Percentiles rank a stretch among this genome's conserved stretches.
Evolutionary conservation across 2,888 invertebrate species (phyloP).

Genomic region (Parthenolecanium corni): DNA sequence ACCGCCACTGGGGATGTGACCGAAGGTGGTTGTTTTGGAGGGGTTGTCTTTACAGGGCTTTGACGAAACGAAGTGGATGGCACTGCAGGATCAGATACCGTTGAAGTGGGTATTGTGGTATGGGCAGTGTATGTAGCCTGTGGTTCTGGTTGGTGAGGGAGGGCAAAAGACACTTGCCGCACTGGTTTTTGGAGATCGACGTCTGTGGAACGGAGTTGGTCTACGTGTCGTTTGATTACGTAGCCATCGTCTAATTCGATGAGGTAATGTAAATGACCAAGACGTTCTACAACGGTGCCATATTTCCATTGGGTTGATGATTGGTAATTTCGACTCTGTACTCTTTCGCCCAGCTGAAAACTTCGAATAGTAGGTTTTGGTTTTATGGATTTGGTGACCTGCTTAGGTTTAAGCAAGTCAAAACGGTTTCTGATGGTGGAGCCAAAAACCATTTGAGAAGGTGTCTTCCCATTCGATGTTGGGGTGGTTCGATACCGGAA

Average conservation of each 20-base stretch:
- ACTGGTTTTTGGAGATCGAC: background rate
- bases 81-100: too few relatives aligned
- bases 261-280: constrained; percentile 31
- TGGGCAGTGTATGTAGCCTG: too few relatives aligned
- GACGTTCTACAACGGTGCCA: constrained; percentile 30
- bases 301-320: constrained; percentile 30
- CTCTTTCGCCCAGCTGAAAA: constrained; percentile 14
- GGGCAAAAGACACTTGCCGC: too few relatives aligned
- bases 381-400: background rate
- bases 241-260: constrained; percentile 32
- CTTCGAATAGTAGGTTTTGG: background rate
- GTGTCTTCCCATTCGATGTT: constrained; percentile 28
- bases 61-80: too few relatives aligned
- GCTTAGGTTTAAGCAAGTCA: background rate
- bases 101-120: too few relatives aligned
- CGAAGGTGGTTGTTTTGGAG: too few relatives aligned
- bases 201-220: constrained; percentile 27
- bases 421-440: constrained; percentile 21
- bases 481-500: constrained; percentile 31
- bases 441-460: constrained; percentile 30
- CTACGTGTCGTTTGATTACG: constrained; percentile 32
- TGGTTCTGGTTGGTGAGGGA: too few relatives aligned
- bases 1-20: background rate
- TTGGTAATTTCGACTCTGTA: constrained; percentile 29
- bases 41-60: too few relatives aligned